Evolutionary conservation across 2,113 vertebrate species (phyloP), one percentile per base, ranked within the genome.

Genomic region (Corythoichthys haematopterus): DNA sequence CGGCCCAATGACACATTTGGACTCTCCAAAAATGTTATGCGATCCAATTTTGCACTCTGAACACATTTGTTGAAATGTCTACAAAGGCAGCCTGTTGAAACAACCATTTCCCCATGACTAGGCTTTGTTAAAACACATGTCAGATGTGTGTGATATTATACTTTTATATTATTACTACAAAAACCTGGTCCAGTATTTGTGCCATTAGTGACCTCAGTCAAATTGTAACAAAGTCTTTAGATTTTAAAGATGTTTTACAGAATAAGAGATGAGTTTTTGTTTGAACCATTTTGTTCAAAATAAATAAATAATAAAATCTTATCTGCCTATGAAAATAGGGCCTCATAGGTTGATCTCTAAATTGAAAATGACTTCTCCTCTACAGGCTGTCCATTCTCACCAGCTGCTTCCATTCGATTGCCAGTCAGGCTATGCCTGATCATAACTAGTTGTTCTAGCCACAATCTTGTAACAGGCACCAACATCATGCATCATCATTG

Each of bases 1-100:
- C 68, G 76, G 83, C 74, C 75, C 67, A 51, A 55, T 88, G 79
- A 81, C 72, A 80, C 70, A 65, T 85, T 88, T 75, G 75, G 68
- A 64, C 56, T 66, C 37, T 47, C 40, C 76, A 61, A 36, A 20
- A 16, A 9, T 53, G 61, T 51, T 63, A 66, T 76, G 70, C 68
- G 36, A 72, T 47, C 67, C 6, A 7, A 53, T 53, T 60, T 68
- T 14, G 43, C 28, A 38, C 61, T 63, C 20, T 40, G 8, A 40
- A 35, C 45, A 43, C 33, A 63, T 51, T 61, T 71, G 69, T 57
- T 69, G n/a, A 52, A 51, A 65, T 20, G 10, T 51, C 16, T 33
- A n/a, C 9, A 51, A 51, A 51, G 48, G 14, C 35, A 3, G 8
- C 11, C 40, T 56, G 52, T 45, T 50, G 37, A 45, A 62, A 16